Evolutionary conservation across 1,140 invertebrate species (phyloP).

Genomic region (Penaeus vannamei): DNA sequence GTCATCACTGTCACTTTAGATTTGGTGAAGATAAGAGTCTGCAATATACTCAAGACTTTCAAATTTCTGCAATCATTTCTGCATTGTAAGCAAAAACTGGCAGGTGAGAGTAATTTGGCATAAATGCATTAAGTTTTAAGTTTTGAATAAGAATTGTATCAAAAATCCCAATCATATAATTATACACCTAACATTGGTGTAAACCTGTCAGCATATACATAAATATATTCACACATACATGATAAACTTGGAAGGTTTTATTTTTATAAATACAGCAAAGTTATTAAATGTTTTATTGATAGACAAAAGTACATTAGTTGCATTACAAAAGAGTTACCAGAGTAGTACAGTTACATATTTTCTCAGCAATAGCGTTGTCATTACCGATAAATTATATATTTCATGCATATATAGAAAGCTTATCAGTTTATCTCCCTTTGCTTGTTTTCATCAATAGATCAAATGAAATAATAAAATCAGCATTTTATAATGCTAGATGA

Average conservation of each 20-base stretch:
- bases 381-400: slow-evolving; percentile 65
- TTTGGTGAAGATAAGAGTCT: no score
- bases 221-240: slow-evolving; percentile 39
- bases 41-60: no score
- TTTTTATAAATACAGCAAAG: slow-evolving; percentile 17
- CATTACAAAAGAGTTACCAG: slow-evolving; percentile 68
- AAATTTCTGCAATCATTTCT: no score
- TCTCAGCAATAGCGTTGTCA: slow-evolving; percentile 64
- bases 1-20: no score
- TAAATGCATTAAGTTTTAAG: no score
- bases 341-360: slow-evolving; percentile 63
- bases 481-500: slow-evolving; percentile 55
- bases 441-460: slow-evolving; percentile 57
- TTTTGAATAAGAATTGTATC: neutral
- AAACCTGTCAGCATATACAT: slow-evolving; percentile 2
- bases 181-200: slow-evolving; percentile 1
- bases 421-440: slow-evolving; percentile 62
- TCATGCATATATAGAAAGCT: slow-evolving; percentile 60
- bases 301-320: slow-evolving; percentile 68
- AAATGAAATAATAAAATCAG: slow-evolving; percentile 53
- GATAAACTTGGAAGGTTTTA: neutral
- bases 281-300: slow-evolving; percentile 68
- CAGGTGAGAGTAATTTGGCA: no score
- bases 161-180: neutral
- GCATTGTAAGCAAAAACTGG: no score